Base-by-base conservation (phyloP, 2,113 vertebrate genomes). In the Hepsetus odoe region DNA sequence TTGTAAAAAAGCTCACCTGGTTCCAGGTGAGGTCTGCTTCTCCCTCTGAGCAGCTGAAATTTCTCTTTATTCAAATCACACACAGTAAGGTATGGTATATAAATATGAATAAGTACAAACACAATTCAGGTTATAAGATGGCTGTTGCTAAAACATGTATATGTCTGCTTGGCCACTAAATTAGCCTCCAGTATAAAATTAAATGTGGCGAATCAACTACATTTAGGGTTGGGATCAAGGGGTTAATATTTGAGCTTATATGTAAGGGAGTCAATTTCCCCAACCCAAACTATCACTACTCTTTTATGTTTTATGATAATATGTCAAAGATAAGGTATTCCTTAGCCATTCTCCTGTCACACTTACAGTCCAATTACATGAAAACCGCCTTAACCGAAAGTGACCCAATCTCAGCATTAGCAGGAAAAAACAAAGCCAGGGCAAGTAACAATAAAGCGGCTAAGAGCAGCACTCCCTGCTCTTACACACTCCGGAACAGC, bases 401-500 rank as follows among this genome's bases (percentile, higher is more conserved):
- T 28, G 13, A 46, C 20, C 8, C 22, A 32, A n/a, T 5, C 28
- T 8, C 13, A 14, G 38, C 14, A 10, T 18, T n/a, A 33, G n/a
- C 5, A 55, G n/a, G 64, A 26, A 62, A 49, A 64, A 64, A 35
- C 28, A 28, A 46, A 26, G 64, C 33, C n/a, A 44, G 3, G 40
- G 7, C 35, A 38, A 26, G 44, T 38, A 62, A 53, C 16, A 30
- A n/a, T 2, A 26, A 72, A 16, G 53, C 35, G 20, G 55, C 32
- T 5, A 13, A 68, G 35, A 72, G 18, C 3, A 58, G 61, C 3
- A 51, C 9, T 0, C 59, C 69, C 14, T 49, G 12, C 33, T 74
- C 30, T 51, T 72, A 66, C 35, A 75, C 49, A 71, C 51, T 66
- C 44, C 68, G 62, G 62, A 30, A 71, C 35, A 11, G 69, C 35